phyloP scores from a whole-genome alignment of 2,113 vertebrate species.

The Tonatia bakeri region DNA sequence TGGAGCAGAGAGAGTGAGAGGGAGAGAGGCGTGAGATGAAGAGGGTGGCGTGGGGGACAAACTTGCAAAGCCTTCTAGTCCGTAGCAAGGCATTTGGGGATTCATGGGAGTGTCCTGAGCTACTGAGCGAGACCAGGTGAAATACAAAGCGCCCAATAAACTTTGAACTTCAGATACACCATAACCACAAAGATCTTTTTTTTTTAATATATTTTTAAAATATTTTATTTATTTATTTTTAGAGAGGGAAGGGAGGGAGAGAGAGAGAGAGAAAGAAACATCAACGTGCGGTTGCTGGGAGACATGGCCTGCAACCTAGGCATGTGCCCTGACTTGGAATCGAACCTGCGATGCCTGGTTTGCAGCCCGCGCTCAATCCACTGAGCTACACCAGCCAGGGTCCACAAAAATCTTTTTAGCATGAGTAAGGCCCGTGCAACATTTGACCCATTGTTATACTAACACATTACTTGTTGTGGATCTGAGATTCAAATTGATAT shows the following conservation, averaged over 20 bases:
- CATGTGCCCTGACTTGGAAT: too few relatives aligned
- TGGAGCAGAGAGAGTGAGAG: neutral
- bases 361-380: too few relatives aligned
- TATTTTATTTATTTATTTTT: too few relatives aligned
- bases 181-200: neutral
- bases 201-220: too few relatives aligned
- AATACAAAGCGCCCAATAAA: neutral
- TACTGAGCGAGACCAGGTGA: neutral
- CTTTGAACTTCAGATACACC: neutral
- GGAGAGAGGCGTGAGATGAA: neutral
- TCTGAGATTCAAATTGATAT: neutral
- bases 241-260: too few relatives aligned
- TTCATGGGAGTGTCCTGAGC: neutral
- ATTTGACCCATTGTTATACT: neutral
- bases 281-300: too few relatives aligned
- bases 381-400: too few relatives aligned
- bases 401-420: neutral
- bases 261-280: too few relatives aligned
- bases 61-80: neutral
- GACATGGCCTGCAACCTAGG: too few relatives aligned
- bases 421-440: neutral
- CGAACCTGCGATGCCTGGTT: too few relatives aligned
- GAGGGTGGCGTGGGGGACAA: neutral
- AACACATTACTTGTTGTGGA: neutral
- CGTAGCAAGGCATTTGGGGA: neutral